phyloP scores from a whole-genome alignment of 2,888 invertebrate species.

The Agrochola litura region DNA sequence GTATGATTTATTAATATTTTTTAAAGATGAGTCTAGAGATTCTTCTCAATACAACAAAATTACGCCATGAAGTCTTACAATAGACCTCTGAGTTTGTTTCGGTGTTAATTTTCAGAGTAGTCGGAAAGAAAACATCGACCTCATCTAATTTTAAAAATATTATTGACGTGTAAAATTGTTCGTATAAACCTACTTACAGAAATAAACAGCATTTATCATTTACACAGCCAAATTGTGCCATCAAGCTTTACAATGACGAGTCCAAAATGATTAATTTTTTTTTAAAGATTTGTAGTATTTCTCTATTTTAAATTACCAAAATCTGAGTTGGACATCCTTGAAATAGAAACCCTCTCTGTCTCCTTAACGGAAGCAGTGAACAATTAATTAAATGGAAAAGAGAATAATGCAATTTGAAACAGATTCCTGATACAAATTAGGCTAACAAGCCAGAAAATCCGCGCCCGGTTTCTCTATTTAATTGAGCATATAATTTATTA shows the following conservation, averaged over 20 bases:
- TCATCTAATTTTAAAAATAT: background rate
- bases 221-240: background rate
- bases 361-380: constrained; percentile 6
- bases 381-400: constrained; percentile 55
- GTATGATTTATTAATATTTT: too few species aligned
- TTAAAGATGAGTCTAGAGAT: too few species aligned
- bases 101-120: background rate
- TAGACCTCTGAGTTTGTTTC: too few species aligned
- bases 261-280: too few species aligned
- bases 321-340: background rate
- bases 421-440: constrained; percentile 73
- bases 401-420: constrained; percentile 61
- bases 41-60: background rate
- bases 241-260: background rate
- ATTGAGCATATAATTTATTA: constrained; percentile 75
- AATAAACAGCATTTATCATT: background rate
- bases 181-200: background rate
- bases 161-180: background rate
- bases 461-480: constrained; percentile 73
- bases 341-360: constrained; percentile 9
- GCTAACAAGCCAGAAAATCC: constrained; percentile 73
- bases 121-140: too few species aligned
- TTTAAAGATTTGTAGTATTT: too few species aligned
- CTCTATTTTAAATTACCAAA: constrained; percentile 4
- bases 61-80: too few species aligned